Percentiles rank a stretch among this genome's conserved stretches.
Conservation (phyloP, 2,113 vertebrate genomes). For the Hemibagrus wyckioides region DNA sequence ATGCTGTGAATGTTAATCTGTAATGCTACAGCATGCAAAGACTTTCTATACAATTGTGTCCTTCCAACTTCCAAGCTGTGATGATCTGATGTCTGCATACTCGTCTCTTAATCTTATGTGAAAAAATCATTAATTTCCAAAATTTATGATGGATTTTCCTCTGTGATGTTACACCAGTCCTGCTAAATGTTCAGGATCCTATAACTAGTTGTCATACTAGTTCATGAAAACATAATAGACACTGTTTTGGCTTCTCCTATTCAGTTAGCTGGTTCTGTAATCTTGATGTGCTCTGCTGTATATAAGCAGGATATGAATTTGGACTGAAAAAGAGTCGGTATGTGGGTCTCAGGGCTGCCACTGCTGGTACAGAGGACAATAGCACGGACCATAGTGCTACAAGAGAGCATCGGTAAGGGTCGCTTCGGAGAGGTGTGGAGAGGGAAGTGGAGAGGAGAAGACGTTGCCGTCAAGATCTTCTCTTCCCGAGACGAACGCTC, state of each 20-base stretch:
- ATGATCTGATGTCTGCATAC: background rate
- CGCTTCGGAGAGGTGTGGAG: conserved; percentile 95
- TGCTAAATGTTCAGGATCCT: background rate
- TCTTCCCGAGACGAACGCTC: conserved; percentile 94
- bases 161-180: background rate
- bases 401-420: conserved; percentile 93
- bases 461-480: conserved; percentile 98
- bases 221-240: background rate
- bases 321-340: background rate
- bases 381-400: conserved; percentile 93
- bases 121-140: background rate
- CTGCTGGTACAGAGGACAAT: conserved; percentile 95
- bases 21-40: background rate
- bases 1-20: too few species aligned
- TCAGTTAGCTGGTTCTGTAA: background rate
- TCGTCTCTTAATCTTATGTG: background rate
- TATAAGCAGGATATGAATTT: background rate
- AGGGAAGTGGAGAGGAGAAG: conserved; percentile 95
- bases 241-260: background rate
- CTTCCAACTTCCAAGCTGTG: background rate
- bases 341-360: conserved; percentile 80
- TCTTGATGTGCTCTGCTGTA: background rate
- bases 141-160: background rate
- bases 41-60: background rate
- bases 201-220: background rate